Evolutionary conservation across 1,140 invertebrate genomes (phyloP).

Genomic region (Gryon sp.): DNA sequence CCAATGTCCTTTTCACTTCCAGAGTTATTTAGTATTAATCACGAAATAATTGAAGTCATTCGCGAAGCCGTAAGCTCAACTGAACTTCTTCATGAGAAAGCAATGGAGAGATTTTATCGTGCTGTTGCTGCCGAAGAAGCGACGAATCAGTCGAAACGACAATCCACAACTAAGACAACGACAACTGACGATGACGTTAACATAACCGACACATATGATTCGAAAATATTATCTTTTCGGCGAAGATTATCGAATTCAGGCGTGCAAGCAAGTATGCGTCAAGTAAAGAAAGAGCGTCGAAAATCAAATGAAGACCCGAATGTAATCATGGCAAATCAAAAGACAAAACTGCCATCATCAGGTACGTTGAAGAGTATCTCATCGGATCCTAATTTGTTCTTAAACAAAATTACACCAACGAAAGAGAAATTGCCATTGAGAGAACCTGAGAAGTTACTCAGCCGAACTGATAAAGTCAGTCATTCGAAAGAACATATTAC

Average conservation of each 20-base stretch:
- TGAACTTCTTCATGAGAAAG: constrained; percentile 87
- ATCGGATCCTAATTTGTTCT: constrained; percentile 74
- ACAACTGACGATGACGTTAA: constrained; percentile 63
- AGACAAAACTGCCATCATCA: constrained; percentile 31
- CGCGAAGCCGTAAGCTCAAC: constrained; percentile 89
- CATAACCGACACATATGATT: constrained; percentile 49
- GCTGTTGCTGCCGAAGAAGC: constrained; percentile 86
- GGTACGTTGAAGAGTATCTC: constrained; percentile 54
- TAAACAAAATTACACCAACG: constrained; percentile 8
- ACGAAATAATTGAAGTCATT: constrained; percentile 76
- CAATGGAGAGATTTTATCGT: constrained; percentile 88
- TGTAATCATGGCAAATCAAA: too few species aligned
- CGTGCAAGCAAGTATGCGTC: constrained; percentile 57
- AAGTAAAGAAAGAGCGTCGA: constrained; percentile 70
- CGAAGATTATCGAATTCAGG: constrained; percentile 69
- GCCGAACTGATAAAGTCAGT: constrained; percentile 1
- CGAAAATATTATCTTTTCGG: constrained; percentile 57
- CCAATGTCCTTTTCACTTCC: constrained; percentile 89
- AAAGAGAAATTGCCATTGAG: constrained; percentile 12
- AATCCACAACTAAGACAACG: constrained; percentile 41
- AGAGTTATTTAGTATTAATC: constrained; percentile 82
- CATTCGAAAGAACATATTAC: constrained; percentile 56
- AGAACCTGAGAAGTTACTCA: constrained; percentile 9
- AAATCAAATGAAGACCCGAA: constrained; percentile 74
- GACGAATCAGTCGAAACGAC: constrained; percentile 70